Conservation (phyloP, 1,140 invertebrate species). For the Dendroctonus valens region DNA sequence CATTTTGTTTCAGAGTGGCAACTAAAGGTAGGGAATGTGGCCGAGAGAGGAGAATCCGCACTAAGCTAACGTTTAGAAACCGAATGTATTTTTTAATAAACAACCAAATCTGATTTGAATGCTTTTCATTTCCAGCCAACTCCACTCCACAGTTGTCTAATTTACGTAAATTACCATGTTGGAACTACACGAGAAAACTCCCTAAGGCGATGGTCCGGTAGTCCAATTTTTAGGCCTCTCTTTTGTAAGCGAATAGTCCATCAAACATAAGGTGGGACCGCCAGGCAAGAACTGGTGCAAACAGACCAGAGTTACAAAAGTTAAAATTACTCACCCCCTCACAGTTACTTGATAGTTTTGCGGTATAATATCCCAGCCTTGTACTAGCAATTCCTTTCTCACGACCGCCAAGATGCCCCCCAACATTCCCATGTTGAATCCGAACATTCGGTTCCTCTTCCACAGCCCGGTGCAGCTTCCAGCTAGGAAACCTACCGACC, state of each 20-base stretch:
- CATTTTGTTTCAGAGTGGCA: too few species aligned
- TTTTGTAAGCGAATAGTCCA: not conserved
- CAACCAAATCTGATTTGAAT: too few species aligned
- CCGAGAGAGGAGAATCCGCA: too few species aligned
- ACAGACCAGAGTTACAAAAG: not conserved
- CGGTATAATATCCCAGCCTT: slow-evolving; percentile 52
- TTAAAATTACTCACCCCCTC: not conserved
- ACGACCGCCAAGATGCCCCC: slow-evolving; percentile 53
- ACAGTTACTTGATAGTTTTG: not conserved
- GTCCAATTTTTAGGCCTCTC: slow-evolving; percentile 26
- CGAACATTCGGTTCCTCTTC: slow-evolving; percentile 50
- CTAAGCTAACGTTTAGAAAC: too few species aligned
- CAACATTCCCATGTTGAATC: slow-evolving; percentile 35
- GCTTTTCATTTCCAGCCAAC: too few species aligned
- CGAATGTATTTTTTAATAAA: too few species aligned
- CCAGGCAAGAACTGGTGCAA: not conserved
- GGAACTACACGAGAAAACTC: too few species aligned
- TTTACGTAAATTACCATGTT: too few species aligned
- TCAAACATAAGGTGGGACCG: not conserved
- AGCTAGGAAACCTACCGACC: slow-evolving; percentile 47
- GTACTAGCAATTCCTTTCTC: slow-evolving; percentile 58
- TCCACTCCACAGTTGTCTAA: too few species aligned
- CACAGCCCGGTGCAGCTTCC: slow-evolving; percentile 59
- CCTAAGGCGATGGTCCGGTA: slow-evolving; percentile 3
- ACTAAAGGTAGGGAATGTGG: too few species aligned